phyloP scores from a whole-genome alignment of 2,888 invertebrate species.

The Caenorhabditis japonica region DNA sequence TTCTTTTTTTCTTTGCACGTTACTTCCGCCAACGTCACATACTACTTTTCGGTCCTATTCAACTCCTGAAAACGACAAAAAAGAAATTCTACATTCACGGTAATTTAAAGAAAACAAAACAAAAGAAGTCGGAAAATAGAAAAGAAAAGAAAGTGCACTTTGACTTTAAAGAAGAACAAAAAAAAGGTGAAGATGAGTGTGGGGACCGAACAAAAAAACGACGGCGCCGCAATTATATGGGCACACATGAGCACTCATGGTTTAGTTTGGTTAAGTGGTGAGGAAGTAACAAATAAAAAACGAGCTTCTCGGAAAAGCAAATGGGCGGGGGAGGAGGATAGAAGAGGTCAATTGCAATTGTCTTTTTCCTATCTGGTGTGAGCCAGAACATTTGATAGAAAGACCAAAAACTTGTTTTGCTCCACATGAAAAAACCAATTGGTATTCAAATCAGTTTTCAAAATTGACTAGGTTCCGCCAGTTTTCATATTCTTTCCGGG shows the following conservation, averaged over 20 bases:
- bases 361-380: too few relatives aligned
- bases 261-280: slow-evolving; percentile 28
- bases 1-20: slow-evolving; percentile 5
- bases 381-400: too few relatives aligned
- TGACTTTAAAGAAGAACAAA: too few relatives aligned
- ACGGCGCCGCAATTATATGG: slow-evolving; percentile 40
- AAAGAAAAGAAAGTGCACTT: slow-evolving; percentile 1
- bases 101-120: background rate
- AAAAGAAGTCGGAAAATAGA: background rate
- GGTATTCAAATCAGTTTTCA: too few relatives aligned
- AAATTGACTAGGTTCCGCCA: too few relatives aligned
- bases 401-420: too few relatives aligned
- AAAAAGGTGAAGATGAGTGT: slow-evolving; percentile 22
- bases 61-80: background rate
- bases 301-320: too few relatives aligned
- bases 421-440: too few relatives aligned
- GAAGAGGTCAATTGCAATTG: too few relatives aligned
- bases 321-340: too few relatives aligned
- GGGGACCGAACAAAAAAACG: slow-evolving; percentile 16
- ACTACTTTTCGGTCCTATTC: slow-evolving; percentile 4
- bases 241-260: slow-evolving; percentile 9
- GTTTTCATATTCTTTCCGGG: too few relatives aligned
- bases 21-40: slow-evolving; percentile 22
- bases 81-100: background rate
- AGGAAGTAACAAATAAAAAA: slow-evolving; percentile 49